Percentiles rank a stretch among this genome's conserved stretches.
Evolutionary conservation across 2,113 vertebrate species (phyloP).

Genomic region (Diadophis punctatus): DNA sequence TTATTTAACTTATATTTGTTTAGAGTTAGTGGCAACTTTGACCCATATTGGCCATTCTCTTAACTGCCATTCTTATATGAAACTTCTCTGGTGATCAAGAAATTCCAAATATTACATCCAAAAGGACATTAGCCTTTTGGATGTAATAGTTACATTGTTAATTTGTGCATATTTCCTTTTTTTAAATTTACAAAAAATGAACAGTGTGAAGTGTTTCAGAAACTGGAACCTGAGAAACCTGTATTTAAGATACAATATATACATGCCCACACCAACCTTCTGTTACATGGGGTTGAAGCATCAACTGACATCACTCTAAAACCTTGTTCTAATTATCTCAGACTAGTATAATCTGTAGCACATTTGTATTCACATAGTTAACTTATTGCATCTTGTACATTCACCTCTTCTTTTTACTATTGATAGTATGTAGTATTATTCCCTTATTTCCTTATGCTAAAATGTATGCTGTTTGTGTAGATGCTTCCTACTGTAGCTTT

Average conservation of each 20-base stretch:
- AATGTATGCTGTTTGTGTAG: background rate
- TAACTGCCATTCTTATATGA: background rate
- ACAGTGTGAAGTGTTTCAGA: background rate
- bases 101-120: background rate
- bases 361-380: background rate
- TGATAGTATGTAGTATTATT: background rate
- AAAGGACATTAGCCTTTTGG: background rate
- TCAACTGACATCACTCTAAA: background rate
- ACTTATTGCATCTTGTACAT: background rate
- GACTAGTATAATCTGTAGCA: background rate
- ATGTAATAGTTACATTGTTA: no score
- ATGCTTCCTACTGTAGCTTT: background rate
- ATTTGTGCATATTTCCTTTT: background rate
- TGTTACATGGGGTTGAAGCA: background rate
- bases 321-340: background rate
- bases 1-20: background rate
- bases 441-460: background rate
- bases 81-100: background rate
- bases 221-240: background rate
- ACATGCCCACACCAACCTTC: background rate
- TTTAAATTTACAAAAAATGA: background rate
- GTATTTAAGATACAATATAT: background rate
- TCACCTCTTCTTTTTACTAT: background rate
- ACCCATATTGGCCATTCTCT: background rate
- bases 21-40: background rate